These are phyloP conservation scores for Enteromius trimaculatus DNA, from an alignment of 2,797 vertebrate species.

Conservation along the genomic window DNA sequence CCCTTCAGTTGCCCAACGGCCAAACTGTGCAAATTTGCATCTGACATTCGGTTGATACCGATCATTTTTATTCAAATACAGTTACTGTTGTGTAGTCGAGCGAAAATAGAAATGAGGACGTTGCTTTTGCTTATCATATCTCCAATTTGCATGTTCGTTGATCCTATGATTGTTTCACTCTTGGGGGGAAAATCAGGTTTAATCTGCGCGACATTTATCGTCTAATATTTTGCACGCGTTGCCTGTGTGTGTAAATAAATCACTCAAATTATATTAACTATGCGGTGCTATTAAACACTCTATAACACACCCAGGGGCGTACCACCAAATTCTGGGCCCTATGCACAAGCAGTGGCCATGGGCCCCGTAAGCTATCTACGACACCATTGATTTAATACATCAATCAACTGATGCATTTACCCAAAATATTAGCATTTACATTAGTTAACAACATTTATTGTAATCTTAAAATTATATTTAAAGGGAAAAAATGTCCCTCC, in stretches of 20 bases:
- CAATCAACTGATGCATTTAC: too few species aligned
- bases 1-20: not conserved
- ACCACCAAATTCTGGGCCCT: too few species aligned
- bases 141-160: conserved; percentile 4
- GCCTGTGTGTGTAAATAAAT: not conserved
- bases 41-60: not conserved
- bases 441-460: too few species aligned
- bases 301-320: too few species aligned
- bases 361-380: too few species aligned
- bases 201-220: not conserved
- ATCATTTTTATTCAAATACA: conserved; percentile 19
- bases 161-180: not conserved
- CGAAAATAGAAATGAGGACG: not conserved
- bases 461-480: too few species aligned
- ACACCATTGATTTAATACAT: too few species aligned
- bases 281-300: not conserved
- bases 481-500: too few species aligned
- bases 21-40: conserved; percentile 31
- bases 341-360: too few species aligned
- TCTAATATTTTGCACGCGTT: not conserved
- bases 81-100: not conserved
- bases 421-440: too few species aligned
- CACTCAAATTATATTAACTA: not conserved
- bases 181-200: not conserved
- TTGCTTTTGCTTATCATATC: not conserved